Percentiles rank a stretch among this genome's conserved stretches.
These are phyloP conservation scores for Zaprionus africanus DNA, from an alignment of 1,140 invertebrate genomes.

Conservation along the genomic window DNA sequence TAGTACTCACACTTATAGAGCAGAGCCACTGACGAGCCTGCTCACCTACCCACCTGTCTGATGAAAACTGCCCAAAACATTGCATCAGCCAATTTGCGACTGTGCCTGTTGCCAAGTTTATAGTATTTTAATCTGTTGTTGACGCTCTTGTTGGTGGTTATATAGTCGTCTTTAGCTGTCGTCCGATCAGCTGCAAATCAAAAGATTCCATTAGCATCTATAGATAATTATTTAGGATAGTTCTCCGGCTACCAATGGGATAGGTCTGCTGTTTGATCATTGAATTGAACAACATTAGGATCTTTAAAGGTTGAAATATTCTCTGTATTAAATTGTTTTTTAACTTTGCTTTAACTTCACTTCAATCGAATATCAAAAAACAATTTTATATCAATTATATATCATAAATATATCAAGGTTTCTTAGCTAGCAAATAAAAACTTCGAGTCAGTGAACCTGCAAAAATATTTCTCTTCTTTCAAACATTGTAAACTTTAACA, in stretches of 20 bases:
- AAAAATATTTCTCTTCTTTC: neutral
- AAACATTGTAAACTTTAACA: neutral
- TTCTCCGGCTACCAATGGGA: neutral
- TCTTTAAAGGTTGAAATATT: too few species aligned
- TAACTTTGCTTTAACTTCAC: too few species aligned
- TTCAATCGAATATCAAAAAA: too few species aligned
- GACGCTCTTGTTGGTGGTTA: slow-evolving; percentile 28
- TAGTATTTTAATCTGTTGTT: slow-evolving; percentile 55
- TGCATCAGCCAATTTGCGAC: slow-evolving; percentile 77
- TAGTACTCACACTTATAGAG: neutral
- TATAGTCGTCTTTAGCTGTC: slow-evolving; percentile 34
- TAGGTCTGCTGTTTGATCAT: neutral
- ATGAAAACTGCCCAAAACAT: slow-evolving; percentile 72
- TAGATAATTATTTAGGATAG: neutral
- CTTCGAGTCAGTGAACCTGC: too few species aligned
- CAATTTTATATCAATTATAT: too few species aligned
- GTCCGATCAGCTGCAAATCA: slow-evolving; percentile 26
- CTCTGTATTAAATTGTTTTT: too few species aligned
- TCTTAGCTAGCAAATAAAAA: too few species aligned
- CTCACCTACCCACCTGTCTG: neutral
- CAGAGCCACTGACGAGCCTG: slow-evolving; percentile 26
- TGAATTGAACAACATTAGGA: neutral
- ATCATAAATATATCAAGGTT: too few species aligned
- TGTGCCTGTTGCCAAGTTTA: slow-evolving; percentile 58
- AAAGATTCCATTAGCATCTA: neutral